phyloP scores from a whole-genome alignment of 2,797 vertebrate genomes.

The Sarcophilus harrisii region DNA sequence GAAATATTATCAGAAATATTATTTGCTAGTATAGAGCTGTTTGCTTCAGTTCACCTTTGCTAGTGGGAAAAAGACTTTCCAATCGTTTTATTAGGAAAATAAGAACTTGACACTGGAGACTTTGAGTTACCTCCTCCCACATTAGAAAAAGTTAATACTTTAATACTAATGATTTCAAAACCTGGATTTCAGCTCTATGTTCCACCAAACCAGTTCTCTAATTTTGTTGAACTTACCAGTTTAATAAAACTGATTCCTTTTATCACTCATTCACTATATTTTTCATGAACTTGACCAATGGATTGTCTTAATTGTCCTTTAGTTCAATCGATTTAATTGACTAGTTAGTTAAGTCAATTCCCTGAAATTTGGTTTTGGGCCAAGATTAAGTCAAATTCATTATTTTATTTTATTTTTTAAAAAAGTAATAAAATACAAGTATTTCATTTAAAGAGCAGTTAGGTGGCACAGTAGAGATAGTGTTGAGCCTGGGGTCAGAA shows the following conservation, averaged over 20 bases:
- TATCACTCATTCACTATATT: not conserved
- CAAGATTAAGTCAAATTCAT: not conserved
- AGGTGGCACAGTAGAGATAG: not conserved
- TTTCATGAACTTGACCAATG: not conserved
- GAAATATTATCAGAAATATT: slow-evolving; percentile 29
- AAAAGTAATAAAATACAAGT: not conserved
- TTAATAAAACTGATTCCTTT: not conserved
- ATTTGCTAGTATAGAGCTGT: not conserved
- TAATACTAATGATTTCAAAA: slow-evolving; percentile 32
- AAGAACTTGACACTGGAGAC: slow-evolving; percentile 29
- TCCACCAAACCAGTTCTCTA: not conserved
- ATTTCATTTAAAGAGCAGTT: not conserved
- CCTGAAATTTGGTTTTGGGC: not conserved
- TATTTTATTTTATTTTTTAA: not conserved
- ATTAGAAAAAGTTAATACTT: slow-evolving; percentile 37
- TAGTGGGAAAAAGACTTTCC: slow-evolving; percentile 5
- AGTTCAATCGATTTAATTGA: not conserved
- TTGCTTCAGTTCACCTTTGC: slow-evolving; percentile 32
- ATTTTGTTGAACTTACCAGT: slow-evolving; percentile 23
- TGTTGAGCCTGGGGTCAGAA: not conserved
- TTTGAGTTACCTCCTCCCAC: not conserved
- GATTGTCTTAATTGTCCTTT: not conserved
- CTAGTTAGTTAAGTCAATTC: not conserved
- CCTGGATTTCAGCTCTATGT: slow-evolving; percentile 19
- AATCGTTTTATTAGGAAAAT: slow-evolving; percentile 20